A percentile compares a stretch with the other conserved stretches of the same genome.
Conservation (phyloP, 2,888 invertebrate species). For the Trissolcus japonicus region DNA sequence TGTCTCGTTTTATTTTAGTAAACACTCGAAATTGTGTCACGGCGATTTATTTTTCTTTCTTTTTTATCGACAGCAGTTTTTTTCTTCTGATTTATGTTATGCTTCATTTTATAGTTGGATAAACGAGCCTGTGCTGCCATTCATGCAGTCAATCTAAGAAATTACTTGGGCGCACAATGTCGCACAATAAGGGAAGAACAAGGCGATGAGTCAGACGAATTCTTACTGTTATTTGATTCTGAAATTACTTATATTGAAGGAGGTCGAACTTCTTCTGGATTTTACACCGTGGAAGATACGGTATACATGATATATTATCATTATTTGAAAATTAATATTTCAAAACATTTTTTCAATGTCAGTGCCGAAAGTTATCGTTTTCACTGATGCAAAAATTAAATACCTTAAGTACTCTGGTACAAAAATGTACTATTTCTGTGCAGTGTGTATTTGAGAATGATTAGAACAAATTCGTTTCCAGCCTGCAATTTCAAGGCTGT, state of each 20-base stretch:
- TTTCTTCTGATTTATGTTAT: constrained; percentile 4
- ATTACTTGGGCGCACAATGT: constrained; percentile 94
- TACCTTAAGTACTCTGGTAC: not conserved
- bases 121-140: constrained; percentile 98
- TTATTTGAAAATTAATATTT: constrained; percentile 1
- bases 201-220: constrained; percentile 97
- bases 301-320: constrained; percentile 73
- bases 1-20: constrained; percentile 4
- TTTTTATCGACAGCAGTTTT: no score
- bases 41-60: no score
- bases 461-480: constrained; percentile 68
- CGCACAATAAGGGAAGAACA: constrained; percentile 98
- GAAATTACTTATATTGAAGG: constrained; percentile 97
- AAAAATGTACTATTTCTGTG: not conserved
- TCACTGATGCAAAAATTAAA: not conserved
- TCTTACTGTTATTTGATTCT: constrained; percentile 92
- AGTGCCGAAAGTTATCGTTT: not conserved
- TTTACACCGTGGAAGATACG: constrained; percentile 96
- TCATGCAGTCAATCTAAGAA: constrained; percentile 98
- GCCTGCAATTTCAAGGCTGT: constrained; percentile 90
- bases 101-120: constrained; percentile 81
- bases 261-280: constrained; percentile 97
- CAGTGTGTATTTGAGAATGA: not conserved
- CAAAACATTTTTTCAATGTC: not conserved
- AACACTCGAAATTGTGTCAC: not conserved